Conservation (phyloP, 2,888 invertebrate species). For the Pantelozetes paolii region DNA sequence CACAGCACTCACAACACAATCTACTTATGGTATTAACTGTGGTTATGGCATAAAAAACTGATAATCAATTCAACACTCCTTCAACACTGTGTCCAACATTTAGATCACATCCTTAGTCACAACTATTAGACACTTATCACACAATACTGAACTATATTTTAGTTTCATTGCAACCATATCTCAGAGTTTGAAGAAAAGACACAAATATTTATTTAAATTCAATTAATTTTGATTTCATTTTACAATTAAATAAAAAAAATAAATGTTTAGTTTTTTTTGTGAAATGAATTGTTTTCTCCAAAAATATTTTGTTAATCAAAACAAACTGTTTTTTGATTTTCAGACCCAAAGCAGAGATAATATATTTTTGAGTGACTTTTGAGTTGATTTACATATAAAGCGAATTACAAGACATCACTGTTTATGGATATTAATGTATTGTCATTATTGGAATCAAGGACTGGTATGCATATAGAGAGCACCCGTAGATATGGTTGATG, state of each 20-base stretch:
- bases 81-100: no score
- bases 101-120: no score
- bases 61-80: conserved; percentile 19
- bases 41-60: conserved; percentile 21
- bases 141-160: no score
- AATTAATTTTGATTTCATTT: not conserved
- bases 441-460: not conserved
- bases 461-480: no score
- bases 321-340: conserved; percentile 8
- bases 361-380: not conserved
- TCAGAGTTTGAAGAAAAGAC: no score
- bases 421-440: conserved; percentile 28
- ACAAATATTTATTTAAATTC: no score
- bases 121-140: no score
- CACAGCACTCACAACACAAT: conserved; percentile 26
- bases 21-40: conserved; percentile 33
- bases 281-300: not conserved
- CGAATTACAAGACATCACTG: conserved; percentile 11
- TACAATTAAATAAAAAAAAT: not conserved
- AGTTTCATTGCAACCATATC: no score
- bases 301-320: conserved; percentile 16
- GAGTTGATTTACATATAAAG: conserved; percentile 24
- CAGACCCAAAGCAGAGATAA: not conserved
- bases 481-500: not conserved
- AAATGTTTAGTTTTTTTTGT: not conserved